Percentiles rank a stretch among this genome's conserved stretches.
phyloP scores from a whole-genome alignment of 1,140 invertebrate genomes.

The Augochlora pura region DNA sequence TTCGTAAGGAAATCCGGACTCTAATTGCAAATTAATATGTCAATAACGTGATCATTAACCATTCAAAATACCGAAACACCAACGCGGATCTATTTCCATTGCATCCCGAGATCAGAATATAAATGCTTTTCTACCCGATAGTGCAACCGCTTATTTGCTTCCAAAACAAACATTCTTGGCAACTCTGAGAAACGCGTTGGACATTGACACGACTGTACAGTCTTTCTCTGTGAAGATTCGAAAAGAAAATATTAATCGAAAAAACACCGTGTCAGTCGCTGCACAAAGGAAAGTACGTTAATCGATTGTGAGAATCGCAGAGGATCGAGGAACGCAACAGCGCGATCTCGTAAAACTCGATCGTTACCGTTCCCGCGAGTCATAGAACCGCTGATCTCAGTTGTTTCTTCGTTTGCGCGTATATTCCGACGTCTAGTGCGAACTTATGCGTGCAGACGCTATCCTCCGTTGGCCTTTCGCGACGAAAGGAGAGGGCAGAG shows the following conservation, averaged over 20 bases:
- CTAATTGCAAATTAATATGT: not conserved
- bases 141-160: not conserved
- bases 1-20: too few relatives aligned
- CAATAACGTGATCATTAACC: not conserved
- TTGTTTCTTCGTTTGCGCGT: constrained; percentile 9
- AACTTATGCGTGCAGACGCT: not conserved
- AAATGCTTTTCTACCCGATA: not conserved
- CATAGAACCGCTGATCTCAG: not conserved
- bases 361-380: not conserved
- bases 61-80: not conserved
- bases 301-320: not conserved
- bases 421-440: not conserved
- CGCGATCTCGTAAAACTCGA: not conserved
- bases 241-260: not conserved
- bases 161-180: constrained; percentile 10
- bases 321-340: not conserved
- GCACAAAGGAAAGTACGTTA: too few relatives aligned
- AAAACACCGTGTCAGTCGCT: too few relatives aligned
- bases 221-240: not conserved
- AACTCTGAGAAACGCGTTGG: not conserved
- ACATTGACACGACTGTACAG: not conserved
- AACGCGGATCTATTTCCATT: not conserved
- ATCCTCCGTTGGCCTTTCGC: too few relatives aligned
- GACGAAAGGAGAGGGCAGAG: too few relatives aligned
- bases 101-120: not conserved